Percentiles rank a stretch among this genome's conserved stretches.
Conservation (phyloP, 2,888 invertebrate genomes). For the Tiliacea aurago region DNA sequence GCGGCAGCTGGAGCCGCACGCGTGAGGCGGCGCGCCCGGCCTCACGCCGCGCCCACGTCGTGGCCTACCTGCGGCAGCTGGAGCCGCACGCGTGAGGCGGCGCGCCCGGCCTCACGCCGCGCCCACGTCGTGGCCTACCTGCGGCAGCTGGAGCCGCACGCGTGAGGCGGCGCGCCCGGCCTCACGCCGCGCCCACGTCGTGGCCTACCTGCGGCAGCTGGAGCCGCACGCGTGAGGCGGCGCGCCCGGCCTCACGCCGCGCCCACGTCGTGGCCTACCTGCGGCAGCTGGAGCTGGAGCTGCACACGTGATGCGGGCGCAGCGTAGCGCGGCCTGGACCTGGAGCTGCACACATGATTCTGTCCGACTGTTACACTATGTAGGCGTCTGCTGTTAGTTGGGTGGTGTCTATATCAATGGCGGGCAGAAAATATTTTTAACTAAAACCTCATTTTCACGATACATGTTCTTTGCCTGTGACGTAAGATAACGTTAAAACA, state of each 20-base stretch:
- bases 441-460: neutral
- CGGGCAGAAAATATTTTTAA: neutral
- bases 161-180: too few species aligned
- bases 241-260: too few species aligned
- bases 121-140: too few species aligned
- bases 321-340: too few species aligned
- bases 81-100: neutral
- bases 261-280: too few species aligned
- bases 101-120: too few species aligned
- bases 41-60: too few species aligned
- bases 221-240: neutral
- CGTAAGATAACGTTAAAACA: too few species aligned
- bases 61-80: constrained; percentile 14
- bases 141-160: constrained; percentile 26
- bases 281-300: too few species aligned
- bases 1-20: constrained; percentile 26
- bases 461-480: neutral
- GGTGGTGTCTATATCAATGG: neutral
- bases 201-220: constrained; percentile 73
- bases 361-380: neutral
- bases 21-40: too few species aligned
- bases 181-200: too few species aligned
- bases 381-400: neutral
- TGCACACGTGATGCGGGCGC: too few species aligned
- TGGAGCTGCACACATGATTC: constrained; percentile 22